Base-by-base conservation (phyloP, 2,888 invertebrate species). In the Empis stercorea region DNA sequence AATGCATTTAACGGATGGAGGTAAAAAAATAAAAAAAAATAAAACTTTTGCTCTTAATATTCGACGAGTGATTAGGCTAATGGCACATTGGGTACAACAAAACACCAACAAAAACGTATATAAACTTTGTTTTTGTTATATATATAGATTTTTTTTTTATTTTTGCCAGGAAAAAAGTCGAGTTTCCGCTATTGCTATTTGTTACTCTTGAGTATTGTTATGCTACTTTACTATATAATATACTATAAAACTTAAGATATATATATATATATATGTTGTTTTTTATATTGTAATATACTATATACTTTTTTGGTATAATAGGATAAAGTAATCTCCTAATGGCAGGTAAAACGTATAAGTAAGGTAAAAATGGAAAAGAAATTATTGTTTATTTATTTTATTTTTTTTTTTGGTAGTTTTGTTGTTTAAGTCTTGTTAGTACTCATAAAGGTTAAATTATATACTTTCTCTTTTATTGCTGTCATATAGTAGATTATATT, bases 61-160 rank as follows among this genome's bases (percentile, higher is more conserved):
- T 55, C 55, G 57, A 54, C 54, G 54, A 56, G 54, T 57, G 56
- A 57, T 56, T 57, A 56, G 55, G 56, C 56, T 57, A 57, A 57
- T 57, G 56, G 57, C 53, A 55, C 51, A 54, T 52, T 52, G 50
- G 55, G 49, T 52, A 52, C 52, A 54, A 41, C 14, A 53, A 53
- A 53, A 49, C n/a, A n/a, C n/a, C 51, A 49, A 49, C 43, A 40
- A 48, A 51, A 51, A 48, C 49, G 46, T 47, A 40, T 48, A 46
- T 44, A 48, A 44, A 42, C 14, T 27, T 36, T 44, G 16, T 32
- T 39, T 34, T 30, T 11, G 30, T 44, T 40, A 42, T 20, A 20
- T 2, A 39, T 39, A 4, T 39, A 46, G 13, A 30, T 30, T 36
- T 43, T 30, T 37, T 42, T 43, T 23, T 49, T 16, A 41, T 17